Evolutionary conservation across 2,113 vertebrate genomes (phyloP).

Genomic region (Rattus rattus): DNA sequence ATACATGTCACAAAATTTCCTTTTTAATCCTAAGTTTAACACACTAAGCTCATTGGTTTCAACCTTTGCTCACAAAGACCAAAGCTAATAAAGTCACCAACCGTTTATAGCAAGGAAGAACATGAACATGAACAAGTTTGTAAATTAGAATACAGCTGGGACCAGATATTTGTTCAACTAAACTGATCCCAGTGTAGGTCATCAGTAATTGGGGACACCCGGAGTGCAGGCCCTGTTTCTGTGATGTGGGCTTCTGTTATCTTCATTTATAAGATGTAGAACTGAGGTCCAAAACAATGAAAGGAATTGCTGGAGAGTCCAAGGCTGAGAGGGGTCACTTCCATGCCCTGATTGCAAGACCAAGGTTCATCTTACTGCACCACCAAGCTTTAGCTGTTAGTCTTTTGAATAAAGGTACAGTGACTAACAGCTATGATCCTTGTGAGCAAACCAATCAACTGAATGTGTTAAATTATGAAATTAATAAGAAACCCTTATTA

Average conservation of each 20-base stretch:
- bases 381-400: not conserved
- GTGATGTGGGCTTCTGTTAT: not conserved
- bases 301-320: not conserved
- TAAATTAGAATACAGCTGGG: not conserved
- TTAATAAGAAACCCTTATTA: not conserved
- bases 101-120: not conserved
- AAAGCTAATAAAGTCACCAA: not conserved
- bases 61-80: constrained; percentile 1
- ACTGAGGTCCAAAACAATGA: not conserved
- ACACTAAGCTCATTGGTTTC: constrained; percentile 15
- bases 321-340: not conserved
- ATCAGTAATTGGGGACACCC: not conserved
- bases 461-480: not conserved
- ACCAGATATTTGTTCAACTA: constrained; percentile 54
- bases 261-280: not conserved
- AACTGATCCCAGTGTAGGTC: not conserved
- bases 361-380: not conserved
- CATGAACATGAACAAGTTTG: constrained; percentile 9
- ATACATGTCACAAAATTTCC: not conserved
- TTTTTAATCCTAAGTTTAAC: constrained; percentile 8
- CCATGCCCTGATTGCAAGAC: not conserved
- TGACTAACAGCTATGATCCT: not conserved
- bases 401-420: not conserved
- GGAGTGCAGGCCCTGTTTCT: not conserved
- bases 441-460: constrained; percentile 13